Conservation (phyloP, 2,797 vertebrate species). For the Tokudaia muenninki region DNA sequence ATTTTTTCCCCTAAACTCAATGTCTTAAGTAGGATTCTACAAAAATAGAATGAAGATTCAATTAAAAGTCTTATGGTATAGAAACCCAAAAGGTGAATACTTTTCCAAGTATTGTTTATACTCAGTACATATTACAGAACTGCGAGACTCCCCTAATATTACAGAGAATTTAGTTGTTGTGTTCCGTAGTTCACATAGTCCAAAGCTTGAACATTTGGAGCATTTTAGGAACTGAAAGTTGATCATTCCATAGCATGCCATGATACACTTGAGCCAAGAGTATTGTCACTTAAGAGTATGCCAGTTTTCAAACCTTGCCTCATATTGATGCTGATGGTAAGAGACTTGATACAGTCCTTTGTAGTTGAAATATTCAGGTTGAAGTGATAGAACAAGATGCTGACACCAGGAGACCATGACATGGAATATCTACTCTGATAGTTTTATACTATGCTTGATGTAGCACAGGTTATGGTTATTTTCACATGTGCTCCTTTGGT, state of each 20-base stretch:
- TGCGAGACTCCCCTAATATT: too few relatives aligned
- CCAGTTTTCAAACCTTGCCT: not conserved
- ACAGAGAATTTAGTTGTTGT: not conserved
- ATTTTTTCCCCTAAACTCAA: not conserved
- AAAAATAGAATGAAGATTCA: not conserved
- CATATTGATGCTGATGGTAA: not conserved
- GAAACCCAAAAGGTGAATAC: not conserved
- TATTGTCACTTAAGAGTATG: not conserved
- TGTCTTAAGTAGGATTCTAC: not conserved
- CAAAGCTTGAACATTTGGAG: not conserved
- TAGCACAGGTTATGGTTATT: conserved; percentile 51
- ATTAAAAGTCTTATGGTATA: not conserved
- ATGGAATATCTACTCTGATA: not conserved
- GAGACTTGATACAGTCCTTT: not conserved
- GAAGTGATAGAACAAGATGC: conserved; percentile 12
- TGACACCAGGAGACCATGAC: conserved; percentile 27
- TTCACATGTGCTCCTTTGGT: not conserved
- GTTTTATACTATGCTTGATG: conserved; percentile 43
- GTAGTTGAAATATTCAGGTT: not conserved
- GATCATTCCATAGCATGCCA: not conserved
- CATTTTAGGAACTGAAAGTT: not conserved
- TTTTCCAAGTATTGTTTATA: not conserved
- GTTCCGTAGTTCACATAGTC: not conserved
- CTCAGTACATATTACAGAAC: not conserved
- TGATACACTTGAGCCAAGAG: not conserved